phyloP scores from a whole-genome alignment of 2,797 vertebrate species.

The Labeo calbasu region DNA sequence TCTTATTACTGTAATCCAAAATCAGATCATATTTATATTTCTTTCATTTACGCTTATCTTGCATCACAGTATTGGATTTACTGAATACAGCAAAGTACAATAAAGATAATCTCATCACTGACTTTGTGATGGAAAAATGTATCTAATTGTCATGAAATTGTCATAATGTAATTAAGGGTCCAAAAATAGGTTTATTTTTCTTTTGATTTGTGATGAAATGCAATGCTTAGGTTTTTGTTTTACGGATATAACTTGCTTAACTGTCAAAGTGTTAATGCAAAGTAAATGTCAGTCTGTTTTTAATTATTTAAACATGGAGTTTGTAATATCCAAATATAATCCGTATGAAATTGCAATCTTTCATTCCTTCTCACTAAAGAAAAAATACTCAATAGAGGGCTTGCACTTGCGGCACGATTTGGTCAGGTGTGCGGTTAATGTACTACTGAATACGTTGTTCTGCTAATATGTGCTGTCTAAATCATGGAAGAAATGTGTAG shows the following conservation, averaged over 20 bases:
- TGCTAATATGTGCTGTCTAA: too few relatives aligned
- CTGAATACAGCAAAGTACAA: background rate
- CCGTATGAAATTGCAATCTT: background rate
- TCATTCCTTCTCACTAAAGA: background rate
- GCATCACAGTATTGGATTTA: background rate
- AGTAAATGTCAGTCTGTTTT: background rate
- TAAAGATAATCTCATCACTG: background rate
- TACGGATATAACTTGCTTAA: background rate
- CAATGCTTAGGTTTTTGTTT: background rate
- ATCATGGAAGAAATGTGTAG: too few relatives aligned
- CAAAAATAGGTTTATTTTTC: background rate
- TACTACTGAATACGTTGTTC: too few relatives aligned
- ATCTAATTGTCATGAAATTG: background rate
- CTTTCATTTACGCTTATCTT: background rate
- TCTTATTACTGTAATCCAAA: background rate
- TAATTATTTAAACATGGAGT: background rate
- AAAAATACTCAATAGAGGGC: too few relatives aligned
- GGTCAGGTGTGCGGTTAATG: too few relatives aligned
- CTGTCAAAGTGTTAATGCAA: background rate
- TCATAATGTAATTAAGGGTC: background rate
- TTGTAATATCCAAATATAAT: background rate
- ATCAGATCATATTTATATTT: background rate
- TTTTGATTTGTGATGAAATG: background rate
- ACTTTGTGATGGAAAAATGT: background rate
- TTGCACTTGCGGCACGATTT: too few relatives aligned